Evolutionary conservation across 1,140 invertebrate genomes (phyloP), one percentile per base, ranked within the genome.

Genomic region (Ostrea edulis): DNA sequence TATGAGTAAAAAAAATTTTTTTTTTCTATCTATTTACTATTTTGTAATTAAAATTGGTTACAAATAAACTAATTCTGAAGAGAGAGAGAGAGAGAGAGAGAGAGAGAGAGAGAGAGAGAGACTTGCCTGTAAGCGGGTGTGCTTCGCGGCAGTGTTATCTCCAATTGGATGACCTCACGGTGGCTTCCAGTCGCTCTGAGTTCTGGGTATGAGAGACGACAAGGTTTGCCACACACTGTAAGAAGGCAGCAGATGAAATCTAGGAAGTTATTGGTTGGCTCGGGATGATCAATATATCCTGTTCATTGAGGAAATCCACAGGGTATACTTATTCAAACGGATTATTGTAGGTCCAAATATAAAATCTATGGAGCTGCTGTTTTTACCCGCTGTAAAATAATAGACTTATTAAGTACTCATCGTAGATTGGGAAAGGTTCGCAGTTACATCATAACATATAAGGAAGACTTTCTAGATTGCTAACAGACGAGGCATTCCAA

Each of bases 211-310:
- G 29, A 77, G 25, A 77, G 68, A 25, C 22, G 29, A 77, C 68
- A 2, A n/a, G 25, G 68, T 77, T 77, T 77, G 68, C 22, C 68
- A 25, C 25, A 25, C 68, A 14, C 68, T 77, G 68, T 77, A 77
- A 77, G 55, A 77, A 77, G 22, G 68, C 68, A 77, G 35, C 29
- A 25, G 29, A 77, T 77, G 22, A 77, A 77, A 77, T 77, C 68
- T 77, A 25, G 68, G 22, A 77, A 77, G 25, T 77, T 77, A 77
- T 77, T 77, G 68, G 68, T 77, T 25, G 68, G 68, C 25, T 29
- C 68, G 9, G 68, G 11, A 25, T 77, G 25, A 77, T 77, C 68
- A 77, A 77, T 77, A 77, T 35, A 25, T 22, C 22, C 25, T 12
- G 25, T 77, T 77, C 68, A 77, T 77, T 77, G 68, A 29, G 68